Evolutionary conservation across 2,113 vertebrate genomes (phyloP).

Genomic region (Spheniscus mendiculus): DNA sequence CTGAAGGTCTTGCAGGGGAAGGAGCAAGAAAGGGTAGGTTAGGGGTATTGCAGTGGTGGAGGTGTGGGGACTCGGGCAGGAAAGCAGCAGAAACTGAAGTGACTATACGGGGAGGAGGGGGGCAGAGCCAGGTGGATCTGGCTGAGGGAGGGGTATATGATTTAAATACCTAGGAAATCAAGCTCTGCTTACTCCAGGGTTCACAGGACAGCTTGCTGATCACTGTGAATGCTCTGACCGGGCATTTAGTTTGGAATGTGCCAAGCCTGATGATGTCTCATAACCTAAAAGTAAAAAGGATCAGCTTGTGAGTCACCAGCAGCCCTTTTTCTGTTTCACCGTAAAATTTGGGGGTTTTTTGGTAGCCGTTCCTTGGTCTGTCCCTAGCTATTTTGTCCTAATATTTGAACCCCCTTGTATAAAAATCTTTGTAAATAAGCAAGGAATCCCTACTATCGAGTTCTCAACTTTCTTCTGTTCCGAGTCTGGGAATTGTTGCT

Average conservation of each 20-base stretch:
- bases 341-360: not conserved
- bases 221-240: rapidly evolving
- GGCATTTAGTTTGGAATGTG: not conserved
- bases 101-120: not conserved
- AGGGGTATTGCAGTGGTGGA: not conserved
- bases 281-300: not conserved
- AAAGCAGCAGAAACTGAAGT: not conserved
- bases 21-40: not conserved
- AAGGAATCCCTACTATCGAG: not conserved
- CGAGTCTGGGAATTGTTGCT: not conserved
- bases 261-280: not conserved
- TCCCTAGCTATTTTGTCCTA: not conserved
- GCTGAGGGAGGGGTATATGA: not conserved
- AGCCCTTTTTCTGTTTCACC: not conserved
- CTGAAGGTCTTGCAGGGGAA: not conserved
- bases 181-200: not conserved
- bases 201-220: not conserved
- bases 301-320: not conserved
- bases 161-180: not conserved
- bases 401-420: not conserved
- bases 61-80: not conserved
- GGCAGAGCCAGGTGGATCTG: not conserved
- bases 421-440: not conserved
- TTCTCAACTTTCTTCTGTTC: not conserved
- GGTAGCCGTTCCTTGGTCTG: not conserved